Base-by-base conservation (phyloP, 2,113 vertebrate genomes). In the Petrocephalus microphthalmus region DNA sequence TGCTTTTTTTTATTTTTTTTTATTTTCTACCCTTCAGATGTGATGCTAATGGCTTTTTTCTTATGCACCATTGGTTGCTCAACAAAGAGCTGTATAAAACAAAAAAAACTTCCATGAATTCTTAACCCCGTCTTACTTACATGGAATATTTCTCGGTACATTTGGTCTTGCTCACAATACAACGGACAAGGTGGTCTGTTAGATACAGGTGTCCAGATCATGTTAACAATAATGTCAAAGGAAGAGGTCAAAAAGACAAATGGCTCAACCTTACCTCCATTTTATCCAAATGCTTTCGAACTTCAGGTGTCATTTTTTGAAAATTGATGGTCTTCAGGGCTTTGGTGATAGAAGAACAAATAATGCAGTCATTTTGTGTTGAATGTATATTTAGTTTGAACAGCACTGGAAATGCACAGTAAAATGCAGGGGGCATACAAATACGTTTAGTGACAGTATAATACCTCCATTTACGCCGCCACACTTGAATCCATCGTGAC, bases 271-370 rank as follows among this genome's bases (percentile, higher is more conserved):
- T 92, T 90, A 97, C 97, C 95, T 96, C 96, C 2, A 96, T 91
- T 5, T 94, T 92, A 81, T 95, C 95, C 89, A 98, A 92, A 29
- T 94, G 93, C 19, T 94, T 93, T 89, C 97, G 92, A 0, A 96
- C 92, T 88, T 94, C 94, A n/a, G 92, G 94, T 1, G 96, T 95
- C 87, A 97, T 89, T 67, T 96, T 96, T 94, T 99, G 97, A 7
- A 98, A 95, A 90, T 99, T 99, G 88, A 98, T 94, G 85, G 98
- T 97, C 90, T 96, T 95, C 89, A 99, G 91, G 89, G 87, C 93
- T 95, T 88, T 87, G 45, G 88, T 15, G 74, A 57, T 86, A n/a
- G 87, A 89, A 91, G 85, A 67, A 37, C 53, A n/a, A 51, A 53
- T 7, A 37, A 33, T 25, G 51, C 11, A 7, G 3, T 42, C 20